Evolutionary conservation across 64 coral and sea anemone genomes (phyloP), one percentile per base, ranked within the genome.

Genomic region (Montipora sp.): DNA sequence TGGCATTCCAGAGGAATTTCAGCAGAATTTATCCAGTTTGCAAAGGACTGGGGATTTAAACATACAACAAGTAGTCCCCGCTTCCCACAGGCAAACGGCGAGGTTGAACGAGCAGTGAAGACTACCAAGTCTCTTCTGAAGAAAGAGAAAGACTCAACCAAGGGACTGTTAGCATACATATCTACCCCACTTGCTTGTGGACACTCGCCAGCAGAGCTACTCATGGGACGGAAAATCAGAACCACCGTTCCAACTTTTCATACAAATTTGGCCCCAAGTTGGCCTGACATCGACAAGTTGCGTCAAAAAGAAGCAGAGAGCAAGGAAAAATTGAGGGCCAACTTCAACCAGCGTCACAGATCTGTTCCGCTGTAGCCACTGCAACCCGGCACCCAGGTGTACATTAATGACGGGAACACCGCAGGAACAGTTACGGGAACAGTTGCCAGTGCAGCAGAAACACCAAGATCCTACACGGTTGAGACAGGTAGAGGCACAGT

Each of bases 151-250:
- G 87, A 89, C 80, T 59, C 78, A 51, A 8, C n/a, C 21, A 72
- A 65, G 21, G 80, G 47, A 51, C 76, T 95, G 20, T 22, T 90
- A 55, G 74, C 93, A 10, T 91, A 95, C 73, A 51, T 81, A 87
- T 48, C 80, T 12, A 95, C 88, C 8, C 88, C 88, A 59, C 76
- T 95, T 2, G 88, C 76, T 8, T 74, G 68, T 91, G 71, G 81
- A 14, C 72, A 79, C n/a, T 80, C 73, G 6, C 93, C 87, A 74
- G 80, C 93, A 11, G 87, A 94, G 43, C 88, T 94, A 53, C 47
- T 79, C 22, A 80, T 95, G 61, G 81, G 89, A 8, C 23, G 78
- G 16, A 94, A 83, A 66, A 16, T 94, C 14, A 57, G 60, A 57
- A 94, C 78, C 16, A 82, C 76, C 45, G 18, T 83, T 18, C 87